Base-by-base conservation (phyloP, 1,140 invertebrate genomes). In the Philaenus spumarius region DNA sequence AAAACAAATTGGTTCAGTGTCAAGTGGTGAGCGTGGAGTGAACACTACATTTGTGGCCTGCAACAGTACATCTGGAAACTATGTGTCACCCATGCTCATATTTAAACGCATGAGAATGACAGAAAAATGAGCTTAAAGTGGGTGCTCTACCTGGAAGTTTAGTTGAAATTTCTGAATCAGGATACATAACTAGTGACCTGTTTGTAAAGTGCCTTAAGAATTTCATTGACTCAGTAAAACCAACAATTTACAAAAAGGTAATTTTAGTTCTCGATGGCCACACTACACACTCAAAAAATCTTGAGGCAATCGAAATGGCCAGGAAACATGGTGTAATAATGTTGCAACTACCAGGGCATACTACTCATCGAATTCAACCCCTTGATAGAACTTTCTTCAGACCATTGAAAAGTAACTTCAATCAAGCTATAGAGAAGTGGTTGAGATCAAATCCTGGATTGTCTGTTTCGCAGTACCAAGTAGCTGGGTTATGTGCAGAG, bases 191-290 rank as follows among this genome's bases (percentile, higher is more conserved):
- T 43, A 63, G 66, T 57, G 52, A 68, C 20, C 48, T 70, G 43
- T 71, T 73, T 61, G 30, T 70, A 45, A 61, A 66, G 22, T 71
- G 66, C 61, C 57, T 71, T 15, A 37, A 65, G 40, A 66, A 71
- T 55, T 71, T 70, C 45, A 43, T 45, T 9, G 42, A 6, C 7
- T 15, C 42, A 15, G 59, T 60, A 12, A 61, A 65, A 43, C 60
- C 65, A 17, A 56, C 55, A 2, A 11, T 11, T 22, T 65, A 71
- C 7, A 63, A 66, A 1, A 59, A 59, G 52, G 62, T 66, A 50
- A 47, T 70, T 14, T 47, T 69, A 60, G n/a, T n/a, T n/a, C n/a
- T n/a, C n/a, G n/a, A n/a, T n/a, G n/a, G n/a, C n/a, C n/a, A n/a
- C n/a, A n/a, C 58, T 1, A 67, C 65, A n/a, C 66, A 72, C 53